Base-by-base conservation (phyloP, 2,888 invertebrate genomes). In the Acronicta aceris region DNA sequence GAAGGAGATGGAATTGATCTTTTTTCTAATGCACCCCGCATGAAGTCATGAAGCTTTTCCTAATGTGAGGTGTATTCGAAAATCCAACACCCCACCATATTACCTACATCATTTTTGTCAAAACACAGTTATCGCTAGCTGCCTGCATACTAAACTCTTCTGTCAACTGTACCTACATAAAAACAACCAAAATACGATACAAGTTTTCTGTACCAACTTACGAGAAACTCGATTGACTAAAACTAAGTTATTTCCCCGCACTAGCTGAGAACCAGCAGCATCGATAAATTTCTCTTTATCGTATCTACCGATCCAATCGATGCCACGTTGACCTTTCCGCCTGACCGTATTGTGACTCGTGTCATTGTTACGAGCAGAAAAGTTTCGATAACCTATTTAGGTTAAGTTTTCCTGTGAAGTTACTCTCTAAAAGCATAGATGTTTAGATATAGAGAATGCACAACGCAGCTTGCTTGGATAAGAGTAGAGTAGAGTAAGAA, bases 311-410 rank as follows among this genome's bases (percentile, higher is more conserved):
- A 38, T 38, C 38, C 5, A 38, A 38, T 38, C 38, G 38, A 38
- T 38, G n/a, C n/a, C 38, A 8, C 38, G 38, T 38, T 38, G 38
- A 38, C 38, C 38, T 38, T 38, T 38, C n/a, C 38, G 7, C 6
- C 38, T n/a, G 33, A 33, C 33, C 12, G 33, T 33, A 33, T 33
- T 33, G 33, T 33, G 33, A 30, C 21, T 27, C 36, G 38, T n/a
- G 38, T 6, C 38, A 7, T 38, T 38, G 38, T 38, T n/a, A 38
- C 38, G 8, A n/a, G n/a, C n/a, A 5, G n/a, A 38, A 38, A 38
- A 38, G 38, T 38, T 38, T 38, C 33, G n/a, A 38, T 38, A 38
- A 38, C n/a, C 38, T 38, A 13, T 38, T 38, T 38, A n/a, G 38
- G 38, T 33, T 33, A 33, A 33, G 33, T 33, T 33, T 33, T 33